phyloP scores from a whole-genome alignment of 2,797 vertebrate species.

The Molossus alvarezi region DNA sequence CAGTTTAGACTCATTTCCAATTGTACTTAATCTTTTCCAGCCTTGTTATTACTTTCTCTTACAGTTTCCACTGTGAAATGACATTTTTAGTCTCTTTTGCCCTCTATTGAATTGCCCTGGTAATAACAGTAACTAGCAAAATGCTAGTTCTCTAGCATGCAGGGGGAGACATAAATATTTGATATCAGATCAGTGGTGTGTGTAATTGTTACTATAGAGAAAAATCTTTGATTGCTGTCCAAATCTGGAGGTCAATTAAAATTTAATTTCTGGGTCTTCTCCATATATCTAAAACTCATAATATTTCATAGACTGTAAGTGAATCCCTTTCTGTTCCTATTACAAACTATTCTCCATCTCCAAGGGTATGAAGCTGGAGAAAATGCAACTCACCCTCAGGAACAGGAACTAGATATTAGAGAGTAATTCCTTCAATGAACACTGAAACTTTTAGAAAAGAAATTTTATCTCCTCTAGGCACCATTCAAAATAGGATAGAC shows the following conservation, averaged over 20 bases:
- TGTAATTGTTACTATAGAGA: constrained; percentile 85
- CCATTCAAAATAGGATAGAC: neutral
- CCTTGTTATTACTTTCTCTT: constrained; percentile 81
- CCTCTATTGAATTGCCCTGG: constrained; percentile 88
- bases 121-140: constrained; percentile 87
- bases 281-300: constrained; percentile 56
- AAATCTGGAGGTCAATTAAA: constrained; percentile 77
- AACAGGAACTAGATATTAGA: neutral
- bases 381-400: neutral
- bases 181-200: constrained; percentile 78
- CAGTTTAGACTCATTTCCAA: constrained; percentile 74
- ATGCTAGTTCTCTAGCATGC: constrained; percentile 68
- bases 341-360: neutral
- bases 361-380: neutral
- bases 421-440: neutral
- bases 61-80: constrained; percentile 72
- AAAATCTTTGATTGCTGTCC: constrained; percentile 77
- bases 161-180: constrained; percentile 83
- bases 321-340: constrained; percentile 25
- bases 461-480: neutral
- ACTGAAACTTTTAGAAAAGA: neutral
- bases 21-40: constrained; percentile 73
- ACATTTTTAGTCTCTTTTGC: constrained; percentile 89
- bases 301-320: constrained; percentile 26
- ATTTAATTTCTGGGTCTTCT: constrained; percentile 76